Conservation (phyloP, 2,797 vertebrate species). For the Cirrhinus molitorella region DNA sequence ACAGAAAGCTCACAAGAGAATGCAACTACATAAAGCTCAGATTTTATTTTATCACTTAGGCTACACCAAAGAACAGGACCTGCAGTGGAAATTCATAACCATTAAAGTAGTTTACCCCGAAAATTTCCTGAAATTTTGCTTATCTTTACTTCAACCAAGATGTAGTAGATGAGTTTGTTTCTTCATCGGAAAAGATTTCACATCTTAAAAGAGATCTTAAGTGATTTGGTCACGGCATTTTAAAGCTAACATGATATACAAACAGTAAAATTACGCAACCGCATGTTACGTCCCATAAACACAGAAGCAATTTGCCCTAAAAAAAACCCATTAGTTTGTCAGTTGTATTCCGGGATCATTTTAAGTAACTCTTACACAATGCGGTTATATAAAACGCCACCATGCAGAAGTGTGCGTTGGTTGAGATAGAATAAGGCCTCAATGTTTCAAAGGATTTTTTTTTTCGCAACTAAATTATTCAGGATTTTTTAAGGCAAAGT, state of each 20-base stretch:
- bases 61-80: background rate
- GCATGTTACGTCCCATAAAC: background rate
- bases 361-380: constrained; percentile 30
- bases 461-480: constrained; percentile 49
- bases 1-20: background rate
- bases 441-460: constrained; percentile 30
- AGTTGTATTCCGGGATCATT: constrained; percentile 1
- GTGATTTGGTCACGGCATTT: constrained; percentile 32
- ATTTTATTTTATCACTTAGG: background rate
- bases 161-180: background rate
- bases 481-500: constrained; percentile 42
- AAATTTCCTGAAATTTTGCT: too few species aligned
- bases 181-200: background rate
- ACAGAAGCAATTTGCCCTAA: background rate
- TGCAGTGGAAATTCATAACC: background rate
- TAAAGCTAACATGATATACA: constrained; percentile 17
- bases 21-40: background rate
- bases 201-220: background rate
- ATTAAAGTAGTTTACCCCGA: background rate
- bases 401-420: constrained; percentile 1
- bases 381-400: constrained; percentile 37
- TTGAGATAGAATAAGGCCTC: constrained; percentile 11
- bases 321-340: constrained; percentile 15
- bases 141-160: background rate
- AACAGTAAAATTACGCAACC: background rate